Evolutionary conservation across 2,888 invertebrate species (phyloP).

Genomic region (Zygothrica quintamaculata): DNA sequence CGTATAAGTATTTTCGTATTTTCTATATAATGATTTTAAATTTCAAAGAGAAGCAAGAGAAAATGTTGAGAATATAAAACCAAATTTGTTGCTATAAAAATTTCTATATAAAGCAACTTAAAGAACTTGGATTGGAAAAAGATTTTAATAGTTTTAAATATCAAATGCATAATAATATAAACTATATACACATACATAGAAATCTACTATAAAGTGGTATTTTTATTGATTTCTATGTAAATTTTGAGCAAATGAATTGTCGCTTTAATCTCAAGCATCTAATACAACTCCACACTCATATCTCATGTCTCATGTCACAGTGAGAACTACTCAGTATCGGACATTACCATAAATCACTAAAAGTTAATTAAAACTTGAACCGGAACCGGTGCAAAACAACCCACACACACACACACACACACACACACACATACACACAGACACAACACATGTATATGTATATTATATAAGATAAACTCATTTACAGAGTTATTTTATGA

Average conservation of each 20-base stretch:
- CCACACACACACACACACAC: no score
- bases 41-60: no score
- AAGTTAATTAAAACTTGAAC: constrained; percentile 59
- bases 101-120: no score
- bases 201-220: no score
- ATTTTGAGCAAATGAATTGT: constrained; percentile 9
- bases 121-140: no score
- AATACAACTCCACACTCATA: not conserved
- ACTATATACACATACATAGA: no score
- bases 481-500: constrained; percentile 58
- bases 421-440: no score
- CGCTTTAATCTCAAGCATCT: constrained; percentile 25
- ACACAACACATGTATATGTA: no score
- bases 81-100: no score
- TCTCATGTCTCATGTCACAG: constrained; percentile 29
- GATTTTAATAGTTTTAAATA: no score
- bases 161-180: no score
- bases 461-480: constrained; percentile 56
- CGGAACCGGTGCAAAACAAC: constrained; percentile 60
- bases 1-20: constrained; percentile 8
- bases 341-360: constrained; percentile 54
- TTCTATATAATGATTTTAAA: constrained; percentile 14
- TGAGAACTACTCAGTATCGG: constrained; percentile 24
- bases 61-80: no score
- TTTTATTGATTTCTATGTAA: constrained; percentile 44